Conservation (phyloP, 2,888 invertebrate species). For the Hetaerina titia region DNA sequence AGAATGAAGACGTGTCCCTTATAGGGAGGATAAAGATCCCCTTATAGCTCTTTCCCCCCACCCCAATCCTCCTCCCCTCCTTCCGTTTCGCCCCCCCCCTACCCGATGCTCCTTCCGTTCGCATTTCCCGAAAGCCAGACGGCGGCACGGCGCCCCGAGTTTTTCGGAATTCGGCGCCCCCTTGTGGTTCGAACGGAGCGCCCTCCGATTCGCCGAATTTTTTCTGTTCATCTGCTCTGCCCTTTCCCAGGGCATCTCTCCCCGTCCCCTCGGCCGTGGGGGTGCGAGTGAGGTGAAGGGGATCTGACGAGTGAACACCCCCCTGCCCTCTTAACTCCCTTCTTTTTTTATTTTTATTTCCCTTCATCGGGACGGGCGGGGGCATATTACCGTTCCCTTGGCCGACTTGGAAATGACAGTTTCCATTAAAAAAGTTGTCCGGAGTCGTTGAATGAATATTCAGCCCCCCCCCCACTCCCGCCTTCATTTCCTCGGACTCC, state of each 20-base stretch:
- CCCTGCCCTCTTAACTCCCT: background rate
- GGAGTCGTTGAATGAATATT: background rate
- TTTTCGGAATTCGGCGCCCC: background rate
- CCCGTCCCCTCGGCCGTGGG: too few species aligned
- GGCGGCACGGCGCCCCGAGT: background rate
- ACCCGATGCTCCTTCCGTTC: background rate
- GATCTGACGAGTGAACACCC: background rate
- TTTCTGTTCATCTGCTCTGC: background rate
- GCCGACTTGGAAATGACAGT: slow-evolving; percentile 17
- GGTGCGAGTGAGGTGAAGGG: background rate
- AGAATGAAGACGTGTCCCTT: background rate
- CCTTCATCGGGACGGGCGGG: background rate
- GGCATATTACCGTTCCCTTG: background rate
- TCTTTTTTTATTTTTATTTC: background rate
- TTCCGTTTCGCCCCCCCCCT: background rate
- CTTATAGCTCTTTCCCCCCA: background rate
- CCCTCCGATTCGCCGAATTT: background rate
- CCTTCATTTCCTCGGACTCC: background rate
- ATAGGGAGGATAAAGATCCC: background rate
- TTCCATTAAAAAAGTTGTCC: slow-evolving; percentile 27
- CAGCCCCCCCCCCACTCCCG: background rate
- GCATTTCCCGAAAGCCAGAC: slow-evolving; percentile 19
- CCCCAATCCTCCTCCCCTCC: background rate
- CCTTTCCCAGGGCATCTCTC: background rate
- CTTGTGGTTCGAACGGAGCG: background rate